A percentile compares a stretch with the other conserved stretches of the same genome.
Conservation (phyloP, 2,888 invertebrate species). For the Diogma glabrata region DNA sequence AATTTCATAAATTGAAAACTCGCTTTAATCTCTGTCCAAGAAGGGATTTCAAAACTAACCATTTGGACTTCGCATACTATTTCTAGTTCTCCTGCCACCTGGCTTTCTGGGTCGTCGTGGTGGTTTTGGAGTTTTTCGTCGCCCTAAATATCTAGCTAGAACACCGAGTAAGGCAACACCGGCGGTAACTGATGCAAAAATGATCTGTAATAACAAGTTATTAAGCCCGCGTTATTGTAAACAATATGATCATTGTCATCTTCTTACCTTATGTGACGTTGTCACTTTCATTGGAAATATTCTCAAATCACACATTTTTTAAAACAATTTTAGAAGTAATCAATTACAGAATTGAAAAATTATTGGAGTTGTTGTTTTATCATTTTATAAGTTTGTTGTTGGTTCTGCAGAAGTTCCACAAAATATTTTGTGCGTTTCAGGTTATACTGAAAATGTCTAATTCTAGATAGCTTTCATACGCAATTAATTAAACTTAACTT, state of each 20-base stretch:
- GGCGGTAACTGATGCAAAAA: slow-evolving; percentile 36
- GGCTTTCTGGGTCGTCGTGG: slow-evolving; percentile 45
- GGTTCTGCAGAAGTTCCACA: too few species aligned
- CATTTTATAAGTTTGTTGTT: too few species aligned
- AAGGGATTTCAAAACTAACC: slow-evolving; percentile 35
- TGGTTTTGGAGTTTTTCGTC: slow-evolving; percentile 53
- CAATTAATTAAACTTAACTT: too few species aligned
- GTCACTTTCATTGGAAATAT: slow-evolving; percentile 31
- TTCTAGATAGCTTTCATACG: too few species aligned
- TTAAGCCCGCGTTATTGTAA: too few species aligned
- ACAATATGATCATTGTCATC: neutral
- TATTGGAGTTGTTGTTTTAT: too few species aligned
- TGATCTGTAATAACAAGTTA: slow-evolving; percentile 32
- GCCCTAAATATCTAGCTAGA: slow-evolving; percentile 65
- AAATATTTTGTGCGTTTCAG: too few species aligned
- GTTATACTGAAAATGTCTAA: too few species aligned
- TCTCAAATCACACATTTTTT: slow-evolving; percentile 12
- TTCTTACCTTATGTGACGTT: slow-evolving; percentile 32
- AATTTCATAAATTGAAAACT: too few species aligned
- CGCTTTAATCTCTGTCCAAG: neutral
- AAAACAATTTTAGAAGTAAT: too few species aligned
- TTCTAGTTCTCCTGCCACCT: slow-evolving; percentile 42
- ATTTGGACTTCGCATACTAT: slow-evolving; percentile 56
- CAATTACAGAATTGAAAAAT: too few species aligned
- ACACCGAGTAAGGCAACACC: slow-evolving; percentile 75